Evolutionary conservation across 2,888 invertebrate genomes (phyloP).

Genomic region (Ypsolopha sequella): DNA sequence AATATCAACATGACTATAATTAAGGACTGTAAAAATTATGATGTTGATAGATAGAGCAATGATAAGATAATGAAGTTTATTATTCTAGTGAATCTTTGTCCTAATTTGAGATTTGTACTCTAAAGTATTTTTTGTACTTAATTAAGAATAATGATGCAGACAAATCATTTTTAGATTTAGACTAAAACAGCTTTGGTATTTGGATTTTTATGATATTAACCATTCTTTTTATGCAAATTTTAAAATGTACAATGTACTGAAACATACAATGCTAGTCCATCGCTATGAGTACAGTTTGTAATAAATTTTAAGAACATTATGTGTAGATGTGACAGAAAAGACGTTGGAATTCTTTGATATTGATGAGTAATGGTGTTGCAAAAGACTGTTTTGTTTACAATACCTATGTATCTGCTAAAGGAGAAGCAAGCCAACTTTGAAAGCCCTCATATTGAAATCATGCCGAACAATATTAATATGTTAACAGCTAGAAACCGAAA

Average conservation of each 20-base stretch:
- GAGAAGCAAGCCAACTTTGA: too few species aligned
- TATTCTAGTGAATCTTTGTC: conserved; percentile 12
- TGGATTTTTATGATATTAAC: too few species aligned
- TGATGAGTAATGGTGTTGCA: too few species aligned
- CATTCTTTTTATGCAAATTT: background rate
- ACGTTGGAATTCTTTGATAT: background rate
- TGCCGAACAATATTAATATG: too few species aligned
- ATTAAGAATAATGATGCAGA: too few species aligned
- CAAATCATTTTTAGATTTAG: too few species aligned
- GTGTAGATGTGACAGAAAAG: background rate
- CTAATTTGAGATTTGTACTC: conserved; percentile 1
- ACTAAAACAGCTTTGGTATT: too few species aligned
- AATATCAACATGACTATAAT: conserved; percentile 21
- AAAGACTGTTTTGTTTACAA: too few species aligned
- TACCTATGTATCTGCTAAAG: too few species aligned
- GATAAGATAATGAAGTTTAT: conserved; percentile 15
- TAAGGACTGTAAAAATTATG: conserved; percentile 12
- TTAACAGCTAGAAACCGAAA: too few species aligned
- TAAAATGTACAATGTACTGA: too few species aligned
- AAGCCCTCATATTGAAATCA: too few species aligned
- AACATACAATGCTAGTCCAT: background rate
- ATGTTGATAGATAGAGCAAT: conserved; percentile 12
- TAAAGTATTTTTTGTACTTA: background rate
- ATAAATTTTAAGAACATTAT: background rate
- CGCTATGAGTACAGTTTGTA: conserved; percentile 1